Percentiles rank a stretch among this genome's conserved stretches.
Evolutionary conservation across 2,888 invertebrate genomes (phyloP).

Genomic region (Conchocele bisecta): DNA sequence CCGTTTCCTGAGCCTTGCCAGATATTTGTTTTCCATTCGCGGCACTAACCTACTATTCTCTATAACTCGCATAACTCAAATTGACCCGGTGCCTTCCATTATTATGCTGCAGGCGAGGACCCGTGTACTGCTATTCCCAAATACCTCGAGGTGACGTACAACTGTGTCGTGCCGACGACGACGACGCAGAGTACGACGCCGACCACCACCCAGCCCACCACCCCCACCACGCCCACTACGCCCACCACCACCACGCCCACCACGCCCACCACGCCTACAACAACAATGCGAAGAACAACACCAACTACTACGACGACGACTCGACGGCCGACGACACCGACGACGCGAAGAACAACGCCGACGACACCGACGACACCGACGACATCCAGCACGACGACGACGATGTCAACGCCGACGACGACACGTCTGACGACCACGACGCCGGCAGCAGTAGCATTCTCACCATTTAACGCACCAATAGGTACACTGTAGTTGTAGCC

Average conservation of each 20-base stretch:
- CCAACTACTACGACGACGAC: constrained; percentile 21
- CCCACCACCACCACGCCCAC: constrained; percentile 24
- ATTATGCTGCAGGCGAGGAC: constrained; percentile 55
- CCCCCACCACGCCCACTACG: constrained; percentile 28
- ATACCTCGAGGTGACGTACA: constrained; percentile 58
- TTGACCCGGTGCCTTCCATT: no score
- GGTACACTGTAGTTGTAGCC: constrained; percentile 20
- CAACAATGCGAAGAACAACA: constrained; percentile 10
- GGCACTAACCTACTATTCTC: no score
- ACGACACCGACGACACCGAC: constrained; percentile 16
- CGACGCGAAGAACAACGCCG: constrained; percentile 1
- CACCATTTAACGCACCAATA: constrained; percentile 53
- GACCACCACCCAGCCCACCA: constrained; percentile 31
- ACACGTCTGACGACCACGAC: constrained; percentile 20
- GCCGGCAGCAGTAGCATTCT: constrained; percentile 31
- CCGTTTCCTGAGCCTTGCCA: no score
- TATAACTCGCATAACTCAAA: no score
- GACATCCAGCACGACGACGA: constrained; percentile 13
- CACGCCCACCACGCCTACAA: constrained; percentile 10
- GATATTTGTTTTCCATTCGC: no score
- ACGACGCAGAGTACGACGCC: constrained; percentile 48
- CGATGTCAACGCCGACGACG: constrained; percentile 14
- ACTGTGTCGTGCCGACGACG: constrained; percentile 58
- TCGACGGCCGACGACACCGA: constrained; percentile 17
- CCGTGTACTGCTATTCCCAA: constrained; percentile 62